These are phyloP conservation scores for Scelioninae gen. 1 DNA, from an alignment of 2,888 invertebrate genomes.

Conservation along the genomic window DNA sequence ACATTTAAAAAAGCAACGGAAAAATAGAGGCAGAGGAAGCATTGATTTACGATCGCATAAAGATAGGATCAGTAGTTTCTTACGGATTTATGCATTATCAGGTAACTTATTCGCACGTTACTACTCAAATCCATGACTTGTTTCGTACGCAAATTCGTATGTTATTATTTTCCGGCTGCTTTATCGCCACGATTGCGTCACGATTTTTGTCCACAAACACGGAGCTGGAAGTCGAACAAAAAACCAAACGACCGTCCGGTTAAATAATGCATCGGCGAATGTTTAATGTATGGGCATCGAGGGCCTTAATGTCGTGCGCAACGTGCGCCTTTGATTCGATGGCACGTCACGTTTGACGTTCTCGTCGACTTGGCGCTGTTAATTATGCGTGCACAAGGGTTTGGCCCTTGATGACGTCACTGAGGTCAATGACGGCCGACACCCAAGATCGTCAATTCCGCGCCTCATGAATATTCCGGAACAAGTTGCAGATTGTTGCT, in stretches of 20 bases:
- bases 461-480: too few relatives aligned
- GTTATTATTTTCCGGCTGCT: constrained; percentile 35
- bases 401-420: too few relatives aligned
- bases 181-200: constrained; percentile 25
- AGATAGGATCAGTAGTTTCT: constrained; percentile 63
- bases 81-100: constrained; percentile 57
- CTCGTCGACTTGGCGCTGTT: too few relatives aligned
- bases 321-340: too few relatives aligned
- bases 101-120: constrained; percentile 47
- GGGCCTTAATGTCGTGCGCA: too few relatives aligned
- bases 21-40: constrained; percentile 38
- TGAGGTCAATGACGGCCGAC: too few relatives aligned
- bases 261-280: constrained; percentile 47
- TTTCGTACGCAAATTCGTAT: constrained; percentile 39
- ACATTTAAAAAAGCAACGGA: constrained; percentile 25
- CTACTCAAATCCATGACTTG: constrained; percentile 33
- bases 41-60: constrained; percentile 61
- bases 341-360: too few relatives aligned
- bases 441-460: too few relatives aligned
- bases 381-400: too few relatives aligned
- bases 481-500: too few relatives aligned
- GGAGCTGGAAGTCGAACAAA: constrained; percentile 1
- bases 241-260: constrained; percentile 6
- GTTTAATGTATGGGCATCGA: constrained; percentile 44
- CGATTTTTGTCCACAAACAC: constrained; percentile 23